phyloP scores from a whole-genome alignment of 92 coral and sea anemone species.

The Phenganax subtilis region DNA sequence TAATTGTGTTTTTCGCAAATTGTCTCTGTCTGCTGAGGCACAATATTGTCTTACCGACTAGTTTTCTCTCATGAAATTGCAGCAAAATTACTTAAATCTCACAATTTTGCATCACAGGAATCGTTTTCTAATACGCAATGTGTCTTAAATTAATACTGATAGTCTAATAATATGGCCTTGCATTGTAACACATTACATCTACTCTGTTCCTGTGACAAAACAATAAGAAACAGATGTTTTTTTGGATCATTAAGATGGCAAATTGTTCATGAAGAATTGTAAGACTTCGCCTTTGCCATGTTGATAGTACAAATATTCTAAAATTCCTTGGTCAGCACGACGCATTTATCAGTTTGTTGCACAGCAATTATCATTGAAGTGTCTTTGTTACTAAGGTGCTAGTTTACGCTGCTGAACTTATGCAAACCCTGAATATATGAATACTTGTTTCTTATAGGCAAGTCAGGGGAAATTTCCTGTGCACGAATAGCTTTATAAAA shows the following conservation, averaged over 20 bases:
- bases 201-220: too few species aligned
- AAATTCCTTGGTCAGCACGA: slow-evolving; percentile 25
- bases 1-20: too few species aligned
- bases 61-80: too few species aligned
- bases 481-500: neutral
- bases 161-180: too few species aligned
- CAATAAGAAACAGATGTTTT: neutral
- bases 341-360: slow-evolving; percentile 7
- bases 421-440: neutral
- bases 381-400: neutral
- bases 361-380: slow-evolving; percentile 25
- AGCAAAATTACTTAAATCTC: too few species aligned
- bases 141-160: too few species aligned
- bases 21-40: too few species aligned
- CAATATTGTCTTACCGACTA: too few species aligned
- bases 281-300: neutral
- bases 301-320: neutral
- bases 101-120: too few species aligned
- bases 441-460: neutral
- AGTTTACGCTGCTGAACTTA: too few species aligned
- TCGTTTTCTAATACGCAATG: too few species aligned
- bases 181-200: too few species aligned
- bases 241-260: neutral
- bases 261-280: neutral
- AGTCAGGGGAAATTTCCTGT: neutral